A percentile compares a stretch with the other conserved stretches of the same genome.
Conservation (phyloP, 2,113 vertebrate species). For the Lichenostomus cassidix region DNA sequence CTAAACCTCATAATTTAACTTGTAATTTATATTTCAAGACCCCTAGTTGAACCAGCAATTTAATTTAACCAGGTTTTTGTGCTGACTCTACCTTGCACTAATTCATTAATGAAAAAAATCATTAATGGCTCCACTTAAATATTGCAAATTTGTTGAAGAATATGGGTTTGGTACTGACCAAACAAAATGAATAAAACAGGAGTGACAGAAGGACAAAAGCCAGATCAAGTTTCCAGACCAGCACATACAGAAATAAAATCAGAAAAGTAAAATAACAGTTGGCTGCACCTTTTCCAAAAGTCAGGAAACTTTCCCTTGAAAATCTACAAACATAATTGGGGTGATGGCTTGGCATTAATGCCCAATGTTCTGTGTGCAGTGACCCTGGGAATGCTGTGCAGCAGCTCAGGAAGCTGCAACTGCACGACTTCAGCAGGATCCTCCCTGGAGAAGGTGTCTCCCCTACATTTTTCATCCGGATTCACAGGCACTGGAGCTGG, state of each 20-base stretch:
- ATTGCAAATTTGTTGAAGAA: neutral
- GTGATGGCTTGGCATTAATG: neutral
- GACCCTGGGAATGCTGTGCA: no score
- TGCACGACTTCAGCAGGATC: neutral
- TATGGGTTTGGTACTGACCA: neutral
- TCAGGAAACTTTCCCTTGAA: neutral
- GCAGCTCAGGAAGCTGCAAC: neutral
- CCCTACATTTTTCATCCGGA: rapidly evolving
- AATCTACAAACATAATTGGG: neutral
- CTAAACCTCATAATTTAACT: neutral
- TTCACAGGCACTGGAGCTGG: neutral
- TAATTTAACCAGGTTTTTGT: neutral
- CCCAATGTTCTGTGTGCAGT: neutral
- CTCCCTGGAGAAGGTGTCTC: neutral
- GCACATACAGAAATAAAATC: neutral
- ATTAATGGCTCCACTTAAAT: neutral
- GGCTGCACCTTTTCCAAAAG: neutral
- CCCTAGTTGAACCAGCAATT: neutral
- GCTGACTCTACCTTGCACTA: neutral
- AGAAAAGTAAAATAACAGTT: neutral
- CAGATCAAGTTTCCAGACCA: neutral
- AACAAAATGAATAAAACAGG: neutral
- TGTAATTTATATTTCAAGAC: neutral
- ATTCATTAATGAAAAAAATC: neutral
- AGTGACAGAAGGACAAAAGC: neutral